These are phyloP conservation scores for Apocheima hispidaria DNA, from an alignment of 2,888 invertebrate genomes.

Conservation along the genomic window DNA sequence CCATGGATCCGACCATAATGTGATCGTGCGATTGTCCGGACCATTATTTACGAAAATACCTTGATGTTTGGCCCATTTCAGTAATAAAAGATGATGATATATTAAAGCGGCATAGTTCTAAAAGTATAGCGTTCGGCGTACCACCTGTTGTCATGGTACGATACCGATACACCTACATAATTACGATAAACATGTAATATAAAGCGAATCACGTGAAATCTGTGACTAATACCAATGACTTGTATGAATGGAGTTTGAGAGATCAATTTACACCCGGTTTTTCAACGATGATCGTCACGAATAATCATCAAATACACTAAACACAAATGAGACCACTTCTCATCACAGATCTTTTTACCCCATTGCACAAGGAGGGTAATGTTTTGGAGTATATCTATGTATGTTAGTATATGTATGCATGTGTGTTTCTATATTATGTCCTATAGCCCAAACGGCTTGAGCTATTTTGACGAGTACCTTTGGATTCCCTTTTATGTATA, in stretches of 20 bases:
- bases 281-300: neutral
- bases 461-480: too few relatives aligned
- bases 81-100: neutral
- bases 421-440: too few relatives aligned
- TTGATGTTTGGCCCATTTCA: neutral
- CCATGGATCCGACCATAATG: neutral
- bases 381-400: too few relatives aligned
- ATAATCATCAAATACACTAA: neutral
- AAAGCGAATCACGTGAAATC: constrained; percentile 53
- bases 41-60: neutral
- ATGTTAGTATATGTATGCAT: too few relatives aligned
- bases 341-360: too few relatives aligned
- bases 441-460: too few relatives aligned
- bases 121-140: constrained; percentile 6
- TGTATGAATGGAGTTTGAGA: neutral
- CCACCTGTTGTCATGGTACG: constrained; percentile 37
- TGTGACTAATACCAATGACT: constrained; percentile 42
- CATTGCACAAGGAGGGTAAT: too few relatives aligned
- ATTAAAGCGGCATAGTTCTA: constrained; percentile 15
- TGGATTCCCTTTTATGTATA: too few relatives aligned
- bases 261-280: neutral
- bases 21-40: neutral
- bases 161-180: constrained; percentile 44
- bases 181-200: constrained; percentile 32
- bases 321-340: too few relatives aligned